phyloP scores from a whole-genome alignment of 2,113 vertebrate species.

The Willisornis vidua region DNA sequence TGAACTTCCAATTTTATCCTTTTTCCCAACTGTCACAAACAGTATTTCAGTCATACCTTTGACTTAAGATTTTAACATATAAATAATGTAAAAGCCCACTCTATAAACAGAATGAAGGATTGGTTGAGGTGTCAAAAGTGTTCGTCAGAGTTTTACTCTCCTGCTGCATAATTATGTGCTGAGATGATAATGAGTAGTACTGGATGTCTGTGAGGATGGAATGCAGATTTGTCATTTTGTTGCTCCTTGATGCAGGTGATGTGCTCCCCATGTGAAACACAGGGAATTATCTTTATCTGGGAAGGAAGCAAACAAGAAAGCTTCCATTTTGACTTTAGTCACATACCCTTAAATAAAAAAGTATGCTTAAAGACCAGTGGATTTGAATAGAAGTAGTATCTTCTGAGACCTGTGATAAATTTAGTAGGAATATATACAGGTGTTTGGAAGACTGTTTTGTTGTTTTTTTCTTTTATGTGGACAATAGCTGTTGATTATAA shows the following conservation, averaged over 20 bases:
- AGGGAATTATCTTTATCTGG: not conserved
- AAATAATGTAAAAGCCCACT: conserved; percentile 37
- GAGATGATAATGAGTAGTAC: conserved; percentile 63
- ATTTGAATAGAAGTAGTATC: not conserved
- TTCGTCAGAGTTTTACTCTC: conserved; percentile 59
- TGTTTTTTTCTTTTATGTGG: not conserved
- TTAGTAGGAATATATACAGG: not conserved
- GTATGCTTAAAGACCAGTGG: not conserved
- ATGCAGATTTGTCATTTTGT: conserved; percentile 68
- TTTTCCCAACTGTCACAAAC: not conserved
- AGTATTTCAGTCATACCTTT: not conserved
- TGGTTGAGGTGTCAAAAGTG: conserved; percentile 61
- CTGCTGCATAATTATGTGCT: conserved; percentile 63
- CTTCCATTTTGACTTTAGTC: not conserved
- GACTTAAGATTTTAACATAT: not conserved
- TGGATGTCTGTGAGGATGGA: conserved; percentile 54
- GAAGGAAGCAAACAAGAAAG: not conserved
- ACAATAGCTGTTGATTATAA: not conserved
- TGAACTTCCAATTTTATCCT: not conserved
- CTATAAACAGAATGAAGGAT: conserved; percentile 46
- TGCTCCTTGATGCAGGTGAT: conserved; percentile 59
- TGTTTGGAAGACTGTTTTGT: not conserved
- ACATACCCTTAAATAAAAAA: not conserved
- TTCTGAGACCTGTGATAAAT: not conserved
- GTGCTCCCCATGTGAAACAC: conserved; percentile 49